These are phyloP conservation scores for Lepidocyrtoides sp. DNA, from an alignment of 2,888 invertebrate genomes.

Conservation along the genomic window DNA sequence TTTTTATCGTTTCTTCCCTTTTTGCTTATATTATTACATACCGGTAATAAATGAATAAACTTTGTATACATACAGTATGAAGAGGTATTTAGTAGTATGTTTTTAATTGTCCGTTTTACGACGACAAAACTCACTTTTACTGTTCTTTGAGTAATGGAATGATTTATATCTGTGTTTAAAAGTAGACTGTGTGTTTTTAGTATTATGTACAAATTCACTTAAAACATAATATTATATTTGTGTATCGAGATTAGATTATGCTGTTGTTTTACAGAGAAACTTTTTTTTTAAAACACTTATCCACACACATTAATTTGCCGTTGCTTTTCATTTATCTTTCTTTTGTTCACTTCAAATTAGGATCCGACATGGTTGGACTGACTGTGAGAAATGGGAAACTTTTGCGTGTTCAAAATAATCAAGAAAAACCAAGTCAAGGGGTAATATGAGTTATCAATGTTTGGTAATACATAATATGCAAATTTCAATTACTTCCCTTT, in stretches of 20 bases:
- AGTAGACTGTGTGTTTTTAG: not conserved
- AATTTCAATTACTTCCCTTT: constrained; percentile 37
- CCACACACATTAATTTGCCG: not conserved
- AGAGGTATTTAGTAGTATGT: not conserved
- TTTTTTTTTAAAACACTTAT: constrained; percentile 11
- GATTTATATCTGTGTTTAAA: constrained; percentile 7
- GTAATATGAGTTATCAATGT: constrained; percentile 43
- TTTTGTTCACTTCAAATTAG: not conserved
- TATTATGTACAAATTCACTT: constrained; percentile 14
- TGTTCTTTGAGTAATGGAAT: constrained; percentile 9
- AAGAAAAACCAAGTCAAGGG: not conserved
- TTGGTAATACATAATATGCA: constrained; percentile 43
- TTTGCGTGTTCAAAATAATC: constrained; percentile 37
- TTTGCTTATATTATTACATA: not conserved
- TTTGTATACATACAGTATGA: not conserved
- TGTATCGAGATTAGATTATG: not conserved
- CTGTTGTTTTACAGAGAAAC: not conserved
- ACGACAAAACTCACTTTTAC: not conserved
- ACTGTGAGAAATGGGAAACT: not conserved
- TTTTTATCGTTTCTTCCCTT: not conserved
- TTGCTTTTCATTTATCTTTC: not conserved
- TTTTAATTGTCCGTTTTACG: constrained; percentile 29
- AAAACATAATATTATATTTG: not conserved
- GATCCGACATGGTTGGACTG: not conserved
- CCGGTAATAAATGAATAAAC: constrained; percentile 1